Conservation (phyloP, 1,140 invertebrate species). For the Drosophila sucinea region DNA sequence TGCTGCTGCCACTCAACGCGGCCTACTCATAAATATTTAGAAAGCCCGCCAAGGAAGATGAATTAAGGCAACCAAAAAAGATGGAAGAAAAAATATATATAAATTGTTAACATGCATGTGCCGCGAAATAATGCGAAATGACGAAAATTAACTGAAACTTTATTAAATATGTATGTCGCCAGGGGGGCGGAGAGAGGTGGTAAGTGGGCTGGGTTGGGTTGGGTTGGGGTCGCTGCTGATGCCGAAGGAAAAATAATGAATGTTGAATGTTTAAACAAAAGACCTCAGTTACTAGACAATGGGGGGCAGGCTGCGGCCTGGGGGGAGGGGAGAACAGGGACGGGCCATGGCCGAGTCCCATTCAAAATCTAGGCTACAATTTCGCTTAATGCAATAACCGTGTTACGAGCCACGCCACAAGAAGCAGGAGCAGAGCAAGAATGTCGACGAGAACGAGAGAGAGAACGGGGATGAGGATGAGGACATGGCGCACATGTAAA, state of each 20-base stretch:
- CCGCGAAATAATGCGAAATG: slow-evolving; percentile 70
- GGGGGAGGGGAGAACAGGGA: background rate
- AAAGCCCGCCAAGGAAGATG: slow-evolving; percentile 53
- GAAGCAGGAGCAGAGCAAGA: slow-evolving; percentile 13
- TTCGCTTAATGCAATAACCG: slow-evolving; percentile 77
- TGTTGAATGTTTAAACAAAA: slow-evolving; percentile 71
- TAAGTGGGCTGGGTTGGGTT: background rate
- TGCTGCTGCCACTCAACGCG: slow-evolving; percentile 4
- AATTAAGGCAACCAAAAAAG: slow-evolving; percentile 21
- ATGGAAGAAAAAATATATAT: slow-evolving; percentile 27
- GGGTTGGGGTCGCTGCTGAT: background rate
- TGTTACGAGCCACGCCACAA: slow-evolving; percentile 61
- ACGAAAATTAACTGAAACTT: slow-evolving; percentile 76
- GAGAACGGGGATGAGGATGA: background rate
- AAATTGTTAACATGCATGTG: slow-evolving; percentile 75
- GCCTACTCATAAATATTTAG: slow-evolving; percentile 69
- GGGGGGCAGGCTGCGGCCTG: slow-evolving; percentile 2
- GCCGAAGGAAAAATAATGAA: slow-evolving; percentile 62
- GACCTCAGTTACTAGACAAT: slow-evolving; percentile 31
- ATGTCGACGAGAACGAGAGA: background rate
- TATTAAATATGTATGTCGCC: slow-evolving; percentile 74
- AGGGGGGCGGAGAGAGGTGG: slow-evolving; percentile 12
- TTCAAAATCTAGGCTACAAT: slow-evolving; percentile 75
- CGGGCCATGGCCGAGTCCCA: slow-evolving; percentile 23
- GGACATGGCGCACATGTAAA: slow-evolving; percentile 57